Evolutionary conservation across 2,888 invertebrate species (phyloP).

Genomic region (Eristalis pertinax): DNA sequence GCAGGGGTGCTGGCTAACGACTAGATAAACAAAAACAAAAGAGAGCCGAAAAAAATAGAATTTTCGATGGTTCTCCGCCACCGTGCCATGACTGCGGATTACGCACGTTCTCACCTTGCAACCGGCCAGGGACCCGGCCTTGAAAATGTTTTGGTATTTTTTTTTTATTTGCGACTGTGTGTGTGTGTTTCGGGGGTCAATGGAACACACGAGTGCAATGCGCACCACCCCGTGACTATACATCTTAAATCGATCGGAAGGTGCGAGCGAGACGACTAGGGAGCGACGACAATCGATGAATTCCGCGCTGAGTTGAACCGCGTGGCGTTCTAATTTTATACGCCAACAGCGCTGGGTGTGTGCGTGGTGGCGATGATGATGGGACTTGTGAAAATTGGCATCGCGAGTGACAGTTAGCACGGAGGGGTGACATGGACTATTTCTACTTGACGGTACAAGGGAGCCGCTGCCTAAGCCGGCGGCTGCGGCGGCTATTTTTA

Average conservation of each 20-base stretch:
- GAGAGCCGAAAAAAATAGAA: constrained; percentile 49
- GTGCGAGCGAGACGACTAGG: constrained; percentile 7
- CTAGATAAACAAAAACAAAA: constrained; percentile 52
- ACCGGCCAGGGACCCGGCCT: constrained; percentile 68
- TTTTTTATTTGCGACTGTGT: background rate
- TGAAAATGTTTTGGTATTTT: constrained; percentile 43
- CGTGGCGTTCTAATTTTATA: constrained; percentile 62
- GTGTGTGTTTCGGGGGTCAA: constrained; percentile 60
- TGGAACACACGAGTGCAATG: constrained; percentile 69
- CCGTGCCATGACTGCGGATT: constrained; percentile 28
- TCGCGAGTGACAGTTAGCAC: constrained; percentile 50
- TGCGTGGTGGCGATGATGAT: background rate
- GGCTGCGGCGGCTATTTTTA: constrained; percentile 42
- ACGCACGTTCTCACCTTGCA: constrained; percentile 66
- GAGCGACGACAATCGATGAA: constrained; percentile 19
- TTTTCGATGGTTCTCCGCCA: constrained; percentile 59
- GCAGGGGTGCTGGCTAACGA: background rate
- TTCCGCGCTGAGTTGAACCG: constrained; percentile 42
- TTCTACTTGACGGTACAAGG: constrained; percentile 24
- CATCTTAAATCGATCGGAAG: constrained; percentile 34
- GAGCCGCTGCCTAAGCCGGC: constrained; percentile 10
- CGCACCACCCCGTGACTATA: constrained; percentile 54
- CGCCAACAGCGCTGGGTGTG: constrained; percentile 21
- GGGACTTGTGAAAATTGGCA: constrained; percentile 41
- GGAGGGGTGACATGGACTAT: constrained; percentile 29